Evolutionary conservation across 2,888 invertebrate genomes (phyloP).

Genomic region (Drosophila lacicola): DNA sequence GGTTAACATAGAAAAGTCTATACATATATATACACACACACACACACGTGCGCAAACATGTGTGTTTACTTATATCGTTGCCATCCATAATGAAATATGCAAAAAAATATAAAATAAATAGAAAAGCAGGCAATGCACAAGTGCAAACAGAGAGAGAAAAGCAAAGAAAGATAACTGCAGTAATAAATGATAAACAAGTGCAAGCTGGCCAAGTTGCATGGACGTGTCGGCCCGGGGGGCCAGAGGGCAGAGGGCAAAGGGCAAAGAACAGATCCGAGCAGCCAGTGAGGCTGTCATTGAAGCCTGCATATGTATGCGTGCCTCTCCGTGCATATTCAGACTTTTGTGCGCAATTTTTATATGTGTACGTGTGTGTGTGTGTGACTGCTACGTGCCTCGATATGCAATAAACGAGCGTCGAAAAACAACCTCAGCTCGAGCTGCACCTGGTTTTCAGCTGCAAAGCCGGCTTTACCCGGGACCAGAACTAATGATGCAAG

Average conservation of each 20-base stretch:
- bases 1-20: background rate
- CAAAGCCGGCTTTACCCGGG: conserved; percentile 27
- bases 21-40: background rate
- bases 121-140: conserved; percentile 42
- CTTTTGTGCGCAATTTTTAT: background rate
- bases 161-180: conserved; percentile 61
- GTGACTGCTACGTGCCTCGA: conserved; percentile 63
- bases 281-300: conserved; percentile 59
- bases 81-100: conserved; percentile 62
- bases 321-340: conserved; percentile 1
- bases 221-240: conserved; percentile 3
- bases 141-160: conserved; percentile 52
- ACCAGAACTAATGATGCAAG: conserved; percentile 52
- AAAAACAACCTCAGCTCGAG: conserved; percentile 53
- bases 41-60: background rate
- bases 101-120: conserved; percentile 57
- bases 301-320: conserved; percentile 37
- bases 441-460: conserved; percentile 27
- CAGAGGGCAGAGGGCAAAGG: background rate
- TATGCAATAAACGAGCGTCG: conserved; percentile 66
- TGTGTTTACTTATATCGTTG: conserved; percentile 51
- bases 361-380: conserved; percentile 23
- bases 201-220: conserved; percentile 62
- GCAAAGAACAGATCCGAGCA: conserved; percentile 10
- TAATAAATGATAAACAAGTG: conserved; percentile 78